Percentiles rank a stretch among this genome's conserved stretches.
phyloP scores from a whole-genome alignment of 2,888 invertebrate species.

The Drosophila multiciliata region DNA sequence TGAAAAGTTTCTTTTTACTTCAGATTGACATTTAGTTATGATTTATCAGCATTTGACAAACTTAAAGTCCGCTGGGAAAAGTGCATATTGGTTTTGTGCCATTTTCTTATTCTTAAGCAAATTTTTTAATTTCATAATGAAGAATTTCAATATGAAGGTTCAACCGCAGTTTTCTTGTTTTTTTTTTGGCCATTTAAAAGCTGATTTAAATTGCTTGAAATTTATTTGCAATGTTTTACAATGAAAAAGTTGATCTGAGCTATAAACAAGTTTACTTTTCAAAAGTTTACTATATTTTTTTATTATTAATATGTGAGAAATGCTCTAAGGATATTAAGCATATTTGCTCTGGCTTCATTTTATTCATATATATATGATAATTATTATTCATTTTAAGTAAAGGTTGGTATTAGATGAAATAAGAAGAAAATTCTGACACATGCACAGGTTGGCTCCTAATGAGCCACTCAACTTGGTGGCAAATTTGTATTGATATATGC shows the following conservation, averaged over 20 bases:
- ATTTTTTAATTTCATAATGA: not conserved
- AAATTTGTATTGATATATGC: constrained; percentile 22
- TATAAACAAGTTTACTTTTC: not conserved
- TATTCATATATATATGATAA: not conserved
- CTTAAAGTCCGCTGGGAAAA: not conserved
- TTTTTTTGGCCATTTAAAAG: not conserved
- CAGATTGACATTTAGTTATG: constrained; percentile 1
- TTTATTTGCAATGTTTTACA: constrained; percentile 2
- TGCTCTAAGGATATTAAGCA: not conserved
- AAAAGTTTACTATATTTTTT: not conserved
- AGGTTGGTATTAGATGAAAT: not conserved
- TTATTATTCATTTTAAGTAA: not conserved
- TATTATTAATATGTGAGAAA: not conserved
- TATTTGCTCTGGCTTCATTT: not conserved
- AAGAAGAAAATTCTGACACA: not conserved
- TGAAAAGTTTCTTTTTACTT: not conserved
- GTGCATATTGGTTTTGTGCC: not conserved
- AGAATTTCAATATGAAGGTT: not conserved
- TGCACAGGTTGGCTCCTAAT: constrained; percentile 9
- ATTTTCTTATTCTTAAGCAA: not conserved
- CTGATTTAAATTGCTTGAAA: constrained; percentile 3
- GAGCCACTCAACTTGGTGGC: constrained; percentile 11
- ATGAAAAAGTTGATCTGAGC: not conserved
- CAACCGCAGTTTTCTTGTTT: not conserved
- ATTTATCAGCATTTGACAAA: constrained; percentile 3